phyloP scores from a whole-genome alignment of 53 echinoderm and acorn worm genomes.

The Holothuria scabra region DNA sequence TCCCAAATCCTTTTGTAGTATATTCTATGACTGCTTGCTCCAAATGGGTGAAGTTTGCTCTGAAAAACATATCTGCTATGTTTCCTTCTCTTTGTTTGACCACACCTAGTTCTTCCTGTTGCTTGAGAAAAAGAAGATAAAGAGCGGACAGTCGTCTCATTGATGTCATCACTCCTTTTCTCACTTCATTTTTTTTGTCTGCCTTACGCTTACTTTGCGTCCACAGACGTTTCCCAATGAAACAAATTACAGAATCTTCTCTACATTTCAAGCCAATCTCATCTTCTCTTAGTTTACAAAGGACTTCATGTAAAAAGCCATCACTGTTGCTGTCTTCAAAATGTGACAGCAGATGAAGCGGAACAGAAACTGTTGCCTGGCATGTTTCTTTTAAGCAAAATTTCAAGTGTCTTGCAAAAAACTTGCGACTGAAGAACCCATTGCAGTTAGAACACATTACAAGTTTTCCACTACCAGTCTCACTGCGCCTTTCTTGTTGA shows the following conservation, averaged over 20 bases:
- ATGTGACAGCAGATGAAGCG: slow-evolving; percentile 8
- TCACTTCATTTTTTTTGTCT: slow-evolving; percentile 65
- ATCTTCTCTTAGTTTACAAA: slow-evolving; percentile 54
- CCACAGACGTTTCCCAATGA: slow-evolving; percentile 71
- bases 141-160: slow-evolving; percentile 68
- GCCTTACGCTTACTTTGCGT: slow-evolving; percentile 52
- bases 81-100: slow-evolving; percentile 21
- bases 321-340: slow-evolving; percentile 37
- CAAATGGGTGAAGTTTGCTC: slow-evolving; percentile 59
- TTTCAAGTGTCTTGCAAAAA: slow-evolving; percentile 38
- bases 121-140: slow-evolving; percentile 49
- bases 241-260: slow-evolving; percentile 55
- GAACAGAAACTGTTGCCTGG: slow-evolving; percentile 16
- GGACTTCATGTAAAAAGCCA: slow-evolving; percentile 50
- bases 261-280: slow-evolving; percentile 49
- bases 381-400: slow-evolving; percentile 26
- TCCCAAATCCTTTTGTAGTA: neutral
- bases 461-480: slow-evolving; percentile 6
- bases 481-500: slow-evolving; percentile 45
- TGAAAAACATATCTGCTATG: slow-evolving; percentile 66
- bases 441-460: slow-evolving; percentile 49
- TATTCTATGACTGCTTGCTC: slow-evolving; percentile 53
- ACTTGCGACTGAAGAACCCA: slow-evolving; percentile 40
- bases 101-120: slow-evolving; percentile 50
- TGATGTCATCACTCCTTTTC: slow-evolving; percentile 69